These are phyloP conservation scores for Hemicrepidius hirtus DNA, from an alignment of 2,888 invertebrate genomes.

Conservation along the genomic window DNA sequence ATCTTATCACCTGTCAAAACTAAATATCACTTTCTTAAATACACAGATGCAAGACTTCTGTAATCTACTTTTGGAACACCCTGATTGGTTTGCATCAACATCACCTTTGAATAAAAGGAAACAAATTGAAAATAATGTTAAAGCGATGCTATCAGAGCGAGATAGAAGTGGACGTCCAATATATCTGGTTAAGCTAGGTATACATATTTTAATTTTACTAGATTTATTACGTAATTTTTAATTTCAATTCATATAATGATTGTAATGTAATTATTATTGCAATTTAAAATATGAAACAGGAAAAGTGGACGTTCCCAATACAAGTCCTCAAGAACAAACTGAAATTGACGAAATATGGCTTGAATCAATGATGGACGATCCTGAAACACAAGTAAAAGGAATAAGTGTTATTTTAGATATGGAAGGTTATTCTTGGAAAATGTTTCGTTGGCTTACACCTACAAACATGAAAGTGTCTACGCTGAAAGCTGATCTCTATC, in stretches of 20 bases:
- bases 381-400: slow-evolving; percentile 65
- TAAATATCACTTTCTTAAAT: too few species aligned
- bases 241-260: too few species aligned
- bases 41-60: slow-evolving; percentile 65
- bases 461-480: slow-evolving; percentile 60
- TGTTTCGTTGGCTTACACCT: slow-evolving; percentile 67
- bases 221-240: too few species aligned
- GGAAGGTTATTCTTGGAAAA: slow-evolving; percentile 61
- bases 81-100: slow-evolving; percentile 66
- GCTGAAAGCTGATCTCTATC: slow-evolving; percentile 61
- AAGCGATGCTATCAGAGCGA: slow-evolving; percentile 62
- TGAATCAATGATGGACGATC: slow-evolving; percentile 66
- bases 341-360: slow-evolving; percentile 69
- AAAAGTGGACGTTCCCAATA: slow-evolving; percentile 61
- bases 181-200: slow-evolving; percentile 58
- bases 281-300: slow-evolving; percentile 50
- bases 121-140: slow-evolving; percentile 64
- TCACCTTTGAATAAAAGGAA: slow-evolving; percentile 60
- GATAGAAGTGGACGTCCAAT: slow-evolving; percentile 68
- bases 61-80: slow-evolving; percentile 63
- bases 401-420: slow-evolving; percentile 68
- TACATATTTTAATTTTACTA: too few species aligned
- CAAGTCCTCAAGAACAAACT: slow-evolving; percentile 63
- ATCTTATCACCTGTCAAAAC: too few species aligned
- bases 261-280: too few species aligned